Evolutionary conservation across 2,888 invertebrate species (phyloP).

Genomic region (Brassicogethes aeneus): DNA sequence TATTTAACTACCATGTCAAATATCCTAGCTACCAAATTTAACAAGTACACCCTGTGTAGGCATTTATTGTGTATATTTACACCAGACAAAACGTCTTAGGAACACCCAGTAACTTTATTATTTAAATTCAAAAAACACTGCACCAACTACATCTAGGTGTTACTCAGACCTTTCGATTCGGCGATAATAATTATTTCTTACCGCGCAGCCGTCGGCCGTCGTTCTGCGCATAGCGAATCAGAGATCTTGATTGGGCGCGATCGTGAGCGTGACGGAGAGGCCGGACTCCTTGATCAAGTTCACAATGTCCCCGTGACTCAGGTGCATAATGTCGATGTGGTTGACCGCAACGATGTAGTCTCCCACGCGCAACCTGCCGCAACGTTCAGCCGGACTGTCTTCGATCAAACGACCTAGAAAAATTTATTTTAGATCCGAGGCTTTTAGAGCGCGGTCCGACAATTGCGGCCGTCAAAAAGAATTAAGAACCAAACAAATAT

Average conservation of each 20-base stretch:
- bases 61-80: too few relatives aligned
- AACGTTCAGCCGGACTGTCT: constrained; percentile 91
- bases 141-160: too few relatives aligned
- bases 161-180: too few relatives aligned
- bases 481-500: too few relatives aligned
- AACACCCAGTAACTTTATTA: too few relatives aligned
- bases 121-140: too few relatives aligned
- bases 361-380: constrained; percentile 83
- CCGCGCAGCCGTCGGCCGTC: too few relatives aligned
- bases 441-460: too few relatives aligned
- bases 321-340: constrained; percentile 79
- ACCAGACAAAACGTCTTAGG: too few relatives aligned
- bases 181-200: too few relatives aligned
- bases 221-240: constrained; percentile 24
- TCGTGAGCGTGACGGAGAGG: constrained; percentile 77
- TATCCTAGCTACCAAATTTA: background rate
- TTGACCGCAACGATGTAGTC: constrained; percentile 96
- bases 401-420: constrained; percentile 81
- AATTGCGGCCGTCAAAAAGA: too few relatives aligned
- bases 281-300: constrained; percentile 96
- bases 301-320: constrained; percentile 94
- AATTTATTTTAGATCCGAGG: too few relatives aligned
- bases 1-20: background rate
- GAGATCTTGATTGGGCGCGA: constrained; percentile 53
- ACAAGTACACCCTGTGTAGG: background rate